Base-by-base conservation (phyloP, 2,888 invertebrate genomes). In the Andrena haemorrhoa region DNA sequence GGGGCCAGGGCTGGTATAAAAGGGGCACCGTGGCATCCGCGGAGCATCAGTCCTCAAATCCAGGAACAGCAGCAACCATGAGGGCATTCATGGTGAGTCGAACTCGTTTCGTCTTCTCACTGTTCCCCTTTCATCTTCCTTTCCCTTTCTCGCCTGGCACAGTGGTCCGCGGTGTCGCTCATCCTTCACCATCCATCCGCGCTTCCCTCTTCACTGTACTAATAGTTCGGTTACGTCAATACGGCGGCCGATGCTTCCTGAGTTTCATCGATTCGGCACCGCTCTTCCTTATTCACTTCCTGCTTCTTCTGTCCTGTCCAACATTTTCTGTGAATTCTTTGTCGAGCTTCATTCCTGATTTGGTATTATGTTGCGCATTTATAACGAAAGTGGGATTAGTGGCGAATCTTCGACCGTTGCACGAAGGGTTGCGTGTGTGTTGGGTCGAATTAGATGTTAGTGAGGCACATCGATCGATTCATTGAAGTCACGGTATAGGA, bases 71-170 rank as follows among this genome's bases (percentile, higher is more conserved):
- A 89, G 87, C 89, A 88, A 93, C 91, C 93, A 94, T 94, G 94
- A 94, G 94, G 93, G 94, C 93, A 93, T 94, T 94, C 92, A 90
- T 94, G 93, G 94, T 94, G 92, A 94, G 94, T 93, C 88, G 82
- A 80, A 85, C 51, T 31, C 58, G 53, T 66, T 53, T 72, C 56
- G 26, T 71, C 58, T 75, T 12, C 53, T 31, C 29, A 7, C 73
- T 65, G 65, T 68, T 29, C 69, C 4, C 56, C 6, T 41, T 41
- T 56, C 12, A 26, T n/a, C 49, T 3, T 51, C 10, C 41, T 26
- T 63, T 23, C 20, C 47, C 23, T 60, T 33, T 65, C 20, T 20
- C 23, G 8, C 8, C 4, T 12, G 23, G 23, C 23, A 23, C 53
- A 8, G 56, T 56, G 56, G 4, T 56, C 10, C 26, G 23, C 56